Evolutionary conservation across 2,888 invertebrate genomes (phyloP).

Genomic region (Acanthoscelides obtectus): DNA sequence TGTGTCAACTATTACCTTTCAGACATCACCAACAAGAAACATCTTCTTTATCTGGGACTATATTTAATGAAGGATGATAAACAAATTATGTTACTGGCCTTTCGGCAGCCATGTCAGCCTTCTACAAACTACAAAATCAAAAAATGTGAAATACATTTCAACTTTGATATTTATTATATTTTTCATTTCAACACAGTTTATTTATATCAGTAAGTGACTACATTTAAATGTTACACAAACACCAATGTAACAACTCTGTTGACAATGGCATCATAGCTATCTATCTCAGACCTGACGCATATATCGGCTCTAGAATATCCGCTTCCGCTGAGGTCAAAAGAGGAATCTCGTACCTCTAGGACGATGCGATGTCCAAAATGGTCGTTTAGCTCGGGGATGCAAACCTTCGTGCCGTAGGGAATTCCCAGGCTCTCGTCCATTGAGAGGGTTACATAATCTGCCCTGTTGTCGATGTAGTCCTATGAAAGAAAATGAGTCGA

Average conservation of each 20-base stretch:
- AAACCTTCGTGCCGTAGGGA: slow-evolving; percentile 48
- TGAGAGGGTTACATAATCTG: slow-evolving; percentile 48
- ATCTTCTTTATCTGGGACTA: too few species aligned
- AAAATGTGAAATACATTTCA: too few species aligned
- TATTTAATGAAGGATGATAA: too few species aligned
- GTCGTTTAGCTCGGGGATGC: slow-evolving; percentile 50
- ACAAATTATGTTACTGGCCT: too few species aligned
- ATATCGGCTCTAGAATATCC: slow-evolving; percentile 49
- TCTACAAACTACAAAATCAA: too few species aligned
- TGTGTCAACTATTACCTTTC: too few species aligned
- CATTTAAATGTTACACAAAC: slow-evolving; percentile 27
- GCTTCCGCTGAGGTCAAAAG: slow-evolving; percentile 41
- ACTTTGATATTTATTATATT: too few species aligned
- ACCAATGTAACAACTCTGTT: slow-evolving; percentile 48
- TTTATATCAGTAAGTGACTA: not conserved
- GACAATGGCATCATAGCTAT: slow-evolving; percentile 51
- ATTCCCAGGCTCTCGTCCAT: slow-evolving; percentile 48
- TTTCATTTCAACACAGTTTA: not conserved
- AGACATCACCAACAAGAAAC: too few species aligned
- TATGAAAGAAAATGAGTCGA: slow-evolving; percentile 27
- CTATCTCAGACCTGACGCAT: slow-evolving; percentile 51
- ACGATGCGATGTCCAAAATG: slow-evolving; percentile 48
- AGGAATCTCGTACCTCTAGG: slow-evolving; percentile 49
- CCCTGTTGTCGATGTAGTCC: slow-evolving; percentile 51
- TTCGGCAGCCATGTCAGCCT: too few species aligned